A percentile compares a stretch with the other conserved stretches of the same genome.
Conservation (phyloP, 2,113 vertebrate genomes). For the Indicator maculatus region DNA sequence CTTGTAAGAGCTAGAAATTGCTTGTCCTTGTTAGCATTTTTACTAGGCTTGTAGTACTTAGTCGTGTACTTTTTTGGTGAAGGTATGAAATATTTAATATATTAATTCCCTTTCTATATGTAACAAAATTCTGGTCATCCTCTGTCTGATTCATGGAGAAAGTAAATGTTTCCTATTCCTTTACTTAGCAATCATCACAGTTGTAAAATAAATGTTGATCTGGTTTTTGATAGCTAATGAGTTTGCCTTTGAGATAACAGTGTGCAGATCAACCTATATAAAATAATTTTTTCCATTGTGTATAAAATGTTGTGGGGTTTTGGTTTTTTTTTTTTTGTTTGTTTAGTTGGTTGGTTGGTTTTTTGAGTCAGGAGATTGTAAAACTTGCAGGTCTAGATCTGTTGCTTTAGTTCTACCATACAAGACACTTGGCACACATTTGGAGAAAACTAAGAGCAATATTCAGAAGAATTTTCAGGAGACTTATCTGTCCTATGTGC, state of each 20-base stretch:
- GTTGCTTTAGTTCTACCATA: background rate
- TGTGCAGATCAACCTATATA: background rate
- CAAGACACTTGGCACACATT: background rate
- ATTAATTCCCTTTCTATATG: background rate
- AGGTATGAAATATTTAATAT: background rate
- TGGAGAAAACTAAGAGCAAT: background rate
- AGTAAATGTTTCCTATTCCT: background rate
- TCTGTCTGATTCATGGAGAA: background rate
- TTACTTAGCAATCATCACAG: background rate
- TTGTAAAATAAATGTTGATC: background rate
- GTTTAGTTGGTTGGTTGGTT: no score
- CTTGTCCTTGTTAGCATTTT: background rate
- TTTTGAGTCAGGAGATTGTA: no score
- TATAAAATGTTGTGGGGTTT: background rate
- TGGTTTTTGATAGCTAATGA: background rate
- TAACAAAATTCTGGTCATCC: background rate
- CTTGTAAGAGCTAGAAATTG: background rate
- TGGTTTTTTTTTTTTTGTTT: no score
- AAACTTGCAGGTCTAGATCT: background rate
- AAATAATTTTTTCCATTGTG: background rate
- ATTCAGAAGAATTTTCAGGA: background rate
- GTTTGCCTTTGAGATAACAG: background rate
- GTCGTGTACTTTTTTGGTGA: background rate
- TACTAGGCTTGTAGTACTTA: background rate
- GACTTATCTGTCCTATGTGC: background rate